A percentile compares a stretch with the other conserved stretches of the same genome.
Evolutionary conservation across 2,113 vertebrate genomes (phyloP).

Genomic region (Acrocephalus kingi): DNA sequence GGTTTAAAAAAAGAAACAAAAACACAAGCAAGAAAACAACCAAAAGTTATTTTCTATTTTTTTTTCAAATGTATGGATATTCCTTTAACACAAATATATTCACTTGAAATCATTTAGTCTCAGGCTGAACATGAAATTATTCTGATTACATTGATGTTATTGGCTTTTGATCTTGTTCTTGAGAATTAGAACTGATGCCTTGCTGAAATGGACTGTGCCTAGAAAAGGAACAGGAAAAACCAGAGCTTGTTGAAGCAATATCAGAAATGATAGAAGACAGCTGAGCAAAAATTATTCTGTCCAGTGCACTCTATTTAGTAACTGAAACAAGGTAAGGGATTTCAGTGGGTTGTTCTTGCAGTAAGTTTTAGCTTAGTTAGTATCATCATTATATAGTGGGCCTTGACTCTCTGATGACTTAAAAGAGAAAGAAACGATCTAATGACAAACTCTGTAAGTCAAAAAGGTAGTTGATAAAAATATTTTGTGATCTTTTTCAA

Average conservation of each 20-base stretch:
- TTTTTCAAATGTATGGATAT: neutral
- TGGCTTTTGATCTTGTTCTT: neutral
- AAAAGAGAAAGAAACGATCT: neutral
- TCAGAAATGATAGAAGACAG: neutral
- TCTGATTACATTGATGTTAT: neutral
- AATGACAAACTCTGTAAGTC: neutral
- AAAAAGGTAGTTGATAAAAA: slow-evolving; percentile 10
- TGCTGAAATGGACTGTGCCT: neutral
- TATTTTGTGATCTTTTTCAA: neutral
- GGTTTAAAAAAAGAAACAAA: neutral
- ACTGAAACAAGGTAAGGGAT: neutral
- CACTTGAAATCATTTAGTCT: neutral
- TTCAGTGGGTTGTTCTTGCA: neutral
- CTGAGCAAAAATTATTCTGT: neutral
- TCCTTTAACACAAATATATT: neutral
- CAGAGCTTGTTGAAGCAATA: neutral
- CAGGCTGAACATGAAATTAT: neutral
- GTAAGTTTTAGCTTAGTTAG: neutral
- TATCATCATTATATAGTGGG: neutral
- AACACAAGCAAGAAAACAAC: neutral
- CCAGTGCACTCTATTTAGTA: neutral
- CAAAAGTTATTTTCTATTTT: neutral
- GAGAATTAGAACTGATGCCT: neutral
- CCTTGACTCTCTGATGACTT: neutral
- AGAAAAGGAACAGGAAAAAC: neutral